Conservation (phyloP, 2,113 vertebrate genomes). For the Coregonus clupeaformis region DNA sequence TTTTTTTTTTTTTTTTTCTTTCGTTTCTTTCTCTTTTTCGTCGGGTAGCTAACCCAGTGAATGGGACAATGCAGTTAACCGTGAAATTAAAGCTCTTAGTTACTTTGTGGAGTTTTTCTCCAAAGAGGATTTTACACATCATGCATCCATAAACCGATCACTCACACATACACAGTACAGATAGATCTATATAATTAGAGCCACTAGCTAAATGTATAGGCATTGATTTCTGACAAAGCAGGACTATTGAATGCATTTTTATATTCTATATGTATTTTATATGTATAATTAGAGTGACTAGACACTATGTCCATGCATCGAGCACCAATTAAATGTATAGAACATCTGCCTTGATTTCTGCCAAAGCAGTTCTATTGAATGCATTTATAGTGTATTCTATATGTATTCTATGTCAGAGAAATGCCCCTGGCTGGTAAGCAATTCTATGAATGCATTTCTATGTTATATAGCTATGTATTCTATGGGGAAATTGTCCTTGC, state of each 20-base stretch:
- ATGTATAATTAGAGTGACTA: conserved; percentile 75
- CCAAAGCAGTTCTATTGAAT: conserved; percentile 52
- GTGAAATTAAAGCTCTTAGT: conserved; percentile 77
- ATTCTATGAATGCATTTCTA: conserved; percentile 52
- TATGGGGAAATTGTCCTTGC: no score
- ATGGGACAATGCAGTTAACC: conserved; percentile 73
- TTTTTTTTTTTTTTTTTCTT: conserved; percentile 60
- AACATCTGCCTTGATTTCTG: conserved; percentile 53
- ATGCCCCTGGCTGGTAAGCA: conserved; percentile 36
- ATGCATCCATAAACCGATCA: conserved; percentile 66
- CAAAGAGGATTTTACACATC: conserved; percentile 76
- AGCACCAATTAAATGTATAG: conserved; percentile 70
- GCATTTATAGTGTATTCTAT: conserved; percentile 42
- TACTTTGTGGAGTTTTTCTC: conserved; percentile 67
- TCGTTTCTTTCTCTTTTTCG: conserved; percentile 61
- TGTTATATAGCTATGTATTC: not conserved
- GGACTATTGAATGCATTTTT: conserved; percentile 45
- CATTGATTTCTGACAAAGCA: conserved; percentile 57
- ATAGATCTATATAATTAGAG: conserved; percentile 76
- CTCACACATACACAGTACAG: conserved; percentile 57
- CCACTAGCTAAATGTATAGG: conserved; percentile 70
- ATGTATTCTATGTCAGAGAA: conserved; percentile 48
- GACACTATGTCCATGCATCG: conserved; percentile 71
- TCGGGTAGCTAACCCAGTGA: conserved; percentile 59
- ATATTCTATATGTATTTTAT: conserved; percentile 46